These are phyloP conservation scores for Maconellicoccus hirsutus DNA, from an alignment of 1,140 invertebrate genomes.

Conservation along the genomic window DNA sequence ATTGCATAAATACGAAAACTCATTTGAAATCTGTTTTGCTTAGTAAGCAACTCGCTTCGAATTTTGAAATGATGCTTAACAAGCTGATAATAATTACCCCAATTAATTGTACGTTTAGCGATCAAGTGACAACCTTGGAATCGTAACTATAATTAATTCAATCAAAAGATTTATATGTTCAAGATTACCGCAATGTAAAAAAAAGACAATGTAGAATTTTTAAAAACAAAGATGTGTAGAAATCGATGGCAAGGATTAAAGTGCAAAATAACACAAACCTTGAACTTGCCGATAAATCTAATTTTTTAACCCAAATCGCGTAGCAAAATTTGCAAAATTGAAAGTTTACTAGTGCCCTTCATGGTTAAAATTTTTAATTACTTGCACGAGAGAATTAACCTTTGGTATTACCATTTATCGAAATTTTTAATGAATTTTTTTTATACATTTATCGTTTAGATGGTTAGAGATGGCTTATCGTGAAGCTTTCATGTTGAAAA, in stretches of 20 bases:
- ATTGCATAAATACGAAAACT: too few species aligned
- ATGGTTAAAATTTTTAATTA: neutral
- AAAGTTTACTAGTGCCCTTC: neutral
- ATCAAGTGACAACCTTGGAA: neutral
- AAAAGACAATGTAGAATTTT: neutral
- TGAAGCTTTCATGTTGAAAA: neutral
- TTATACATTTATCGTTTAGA: neutral
- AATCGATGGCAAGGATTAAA: conserved; percentile 4
- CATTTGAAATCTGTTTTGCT: too few species aligned
- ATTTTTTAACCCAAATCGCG: neutral
- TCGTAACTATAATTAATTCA: conserved; percentile 1
- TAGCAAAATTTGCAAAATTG: neutral
- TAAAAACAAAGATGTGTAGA: neutral
- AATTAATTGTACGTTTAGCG: neutral
- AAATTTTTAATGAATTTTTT: conserved; percentile 1
- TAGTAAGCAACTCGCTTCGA: neutral
- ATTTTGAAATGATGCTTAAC: neutral
- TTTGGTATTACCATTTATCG: neutral
- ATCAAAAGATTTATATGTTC: neutral
- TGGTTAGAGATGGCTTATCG: neutral
- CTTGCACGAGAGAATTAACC: neutral
- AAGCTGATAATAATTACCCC: neutral
- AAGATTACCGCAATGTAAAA: neutral
- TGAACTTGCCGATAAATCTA: conserved; percentile 1
- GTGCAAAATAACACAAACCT: neutral